Base-by-base conservation (phyloP, 1,140 invertebrate species). In the Magallana ariakensis region DNA sequence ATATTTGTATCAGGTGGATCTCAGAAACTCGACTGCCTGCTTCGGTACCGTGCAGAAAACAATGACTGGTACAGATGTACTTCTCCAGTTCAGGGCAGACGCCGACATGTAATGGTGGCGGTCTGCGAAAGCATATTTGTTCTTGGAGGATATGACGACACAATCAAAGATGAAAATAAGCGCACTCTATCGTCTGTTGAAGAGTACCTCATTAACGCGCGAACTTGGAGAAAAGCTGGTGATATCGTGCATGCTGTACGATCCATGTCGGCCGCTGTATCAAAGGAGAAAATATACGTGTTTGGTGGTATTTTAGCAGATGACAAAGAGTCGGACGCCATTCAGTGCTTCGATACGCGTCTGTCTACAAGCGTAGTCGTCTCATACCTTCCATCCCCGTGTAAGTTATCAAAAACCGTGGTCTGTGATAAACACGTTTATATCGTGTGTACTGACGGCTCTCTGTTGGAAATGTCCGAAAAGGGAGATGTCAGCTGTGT, bases 1-100 rank as follows among this genome's bases (percentile, higher is more conserved):
- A 92, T 93, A 75, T 93, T 90, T 55, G 89, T 92, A 11, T 93
- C 92, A 1, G 92, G 92, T 7, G 92, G 91, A 19, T 92, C 90
- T n/a, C 89, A 91, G 56, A 92, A 92, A 84, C 87, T 90, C 57
- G 90, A 90, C n/a, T 87, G 88, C 46, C 86, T 93, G 15, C 82
- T 92, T 26, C 90, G 91, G 53, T 93, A 92, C 86, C 88, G 92
- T 10, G 90, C 90, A 26, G 91, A 93, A 66, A 92, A 88, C 33
- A 92, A 91, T 70, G 91, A 92, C 75, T 92, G 91, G 91, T 81
- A 90, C 26, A 83, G 89, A 54, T 91, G 91, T 55, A 87, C 90
- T 15, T 90, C 90, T 19, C 89, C 90, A 85, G 56, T 85, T 8
- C 91, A 91, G 75, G 91, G 91, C 1, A 88, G 91, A 16, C 85